Evolutionary conservation across 2,888 invertebrate species (phyloP).

Genomic region (Cryptops parisi): DNA sequence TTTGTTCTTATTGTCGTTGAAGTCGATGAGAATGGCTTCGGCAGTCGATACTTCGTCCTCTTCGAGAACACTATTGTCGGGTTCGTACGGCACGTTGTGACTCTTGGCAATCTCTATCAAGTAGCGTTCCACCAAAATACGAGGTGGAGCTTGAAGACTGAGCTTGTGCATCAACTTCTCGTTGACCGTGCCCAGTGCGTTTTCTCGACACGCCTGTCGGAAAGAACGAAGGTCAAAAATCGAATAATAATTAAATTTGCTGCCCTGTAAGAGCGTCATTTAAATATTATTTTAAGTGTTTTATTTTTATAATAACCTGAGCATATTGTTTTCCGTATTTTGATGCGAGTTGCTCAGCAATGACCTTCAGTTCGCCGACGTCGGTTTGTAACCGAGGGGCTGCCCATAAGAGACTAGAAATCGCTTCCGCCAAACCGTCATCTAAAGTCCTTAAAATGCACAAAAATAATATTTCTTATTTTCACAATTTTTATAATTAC

Average conservation of each 20-base stretch:
- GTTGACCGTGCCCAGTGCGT: constrained; percentile 65
- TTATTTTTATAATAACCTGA: constrained; percentile 36
- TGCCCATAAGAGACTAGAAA: constrained; percentile 94
- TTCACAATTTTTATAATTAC: no score
- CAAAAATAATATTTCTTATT: no score
- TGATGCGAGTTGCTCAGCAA: constrained; percentile 70
- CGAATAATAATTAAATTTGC: background rate
- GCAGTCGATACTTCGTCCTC: constrained; percentile 41
- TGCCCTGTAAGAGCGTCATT: background rate
- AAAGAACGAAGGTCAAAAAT: constrained; percentile 10
- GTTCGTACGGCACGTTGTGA: constrained; percentile 86
- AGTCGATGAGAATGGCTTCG: constrained; percentile 46
- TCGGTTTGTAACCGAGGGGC: constrained; percentile 64
- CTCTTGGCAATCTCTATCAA: constrained; percentile 92
- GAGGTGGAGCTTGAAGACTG: constrained; percentile 87
- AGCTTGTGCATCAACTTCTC: constrained; percentile 87
- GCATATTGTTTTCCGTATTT: constrained; percentile 93
- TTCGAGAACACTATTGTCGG: constrained; percentile 81
- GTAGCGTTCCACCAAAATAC: constrained; percentile 83
- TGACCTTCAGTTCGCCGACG: constrained; percentile 55
- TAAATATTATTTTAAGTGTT: background rate
- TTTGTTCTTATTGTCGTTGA: constrained; percentile 27
- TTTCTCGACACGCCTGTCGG: constrained; percentile 55
- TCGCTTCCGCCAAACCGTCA: constrained; percentile 87
- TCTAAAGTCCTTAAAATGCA: constrained; percentile 71